Conservation (phyloP, 2,797 vertebrate genomes). For the Sebastes cheni region DNA sequence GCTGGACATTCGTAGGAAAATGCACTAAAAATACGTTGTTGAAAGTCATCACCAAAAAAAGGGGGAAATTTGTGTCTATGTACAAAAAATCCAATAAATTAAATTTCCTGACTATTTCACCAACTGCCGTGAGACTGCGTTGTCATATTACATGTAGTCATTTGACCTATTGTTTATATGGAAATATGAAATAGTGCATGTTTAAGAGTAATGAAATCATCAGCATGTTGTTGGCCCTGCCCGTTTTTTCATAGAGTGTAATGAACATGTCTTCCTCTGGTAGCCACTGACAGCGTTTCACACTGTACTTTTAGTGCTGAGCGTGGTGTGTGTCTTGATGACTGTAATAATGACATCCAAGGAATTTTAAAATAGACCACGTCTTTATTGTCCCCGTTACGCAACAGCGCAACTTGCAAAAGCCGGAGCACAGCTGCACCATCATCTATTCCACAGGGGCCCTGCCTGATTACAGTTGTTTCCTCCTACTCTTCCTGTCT, state of each 20-base stretch:
- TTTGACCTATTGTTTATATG: background rate
- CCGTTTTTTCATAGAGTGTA: background rate
- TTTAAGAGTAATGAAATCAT: background rate
- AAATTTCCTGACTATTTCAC: no score
- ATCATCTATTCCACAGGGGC: constrained; percentile 19
- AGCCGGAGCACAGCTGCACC: constrained; percentile 34
- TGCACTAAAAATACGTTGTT: no score
- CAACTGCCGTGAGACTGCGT: no score
- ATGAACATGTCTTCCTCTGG: background rate
- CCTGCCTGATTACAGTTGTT: constrained; percentile 47
- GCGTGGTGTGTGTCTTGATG: background rate
- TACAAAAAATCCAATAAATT: fast-evolving
- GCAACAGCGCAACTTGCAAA: background rate
- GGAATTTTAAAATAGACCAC: constrained; percentile 28
- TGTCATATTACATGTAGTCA: no score
- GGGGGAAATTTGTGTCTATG: no score
- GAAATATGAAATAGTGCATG: background rate
- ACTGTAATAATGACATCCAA: constrained; percentile 32
- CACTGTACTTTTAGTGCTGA: background rate
- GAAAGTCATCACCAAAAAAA: no score
- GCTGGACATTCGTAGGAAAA: no score
- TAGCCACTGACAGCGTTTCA: background rate
- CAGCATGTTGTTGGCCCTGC: background rate
- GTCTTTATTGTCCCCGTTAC: constrained; percentile 25
- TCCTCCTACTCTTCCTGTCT: constrained; percentile 41